phyloP scores from a whole-genome alignment of 2,113 vertebrate genomes.

The Ursus arctos region DNA sequence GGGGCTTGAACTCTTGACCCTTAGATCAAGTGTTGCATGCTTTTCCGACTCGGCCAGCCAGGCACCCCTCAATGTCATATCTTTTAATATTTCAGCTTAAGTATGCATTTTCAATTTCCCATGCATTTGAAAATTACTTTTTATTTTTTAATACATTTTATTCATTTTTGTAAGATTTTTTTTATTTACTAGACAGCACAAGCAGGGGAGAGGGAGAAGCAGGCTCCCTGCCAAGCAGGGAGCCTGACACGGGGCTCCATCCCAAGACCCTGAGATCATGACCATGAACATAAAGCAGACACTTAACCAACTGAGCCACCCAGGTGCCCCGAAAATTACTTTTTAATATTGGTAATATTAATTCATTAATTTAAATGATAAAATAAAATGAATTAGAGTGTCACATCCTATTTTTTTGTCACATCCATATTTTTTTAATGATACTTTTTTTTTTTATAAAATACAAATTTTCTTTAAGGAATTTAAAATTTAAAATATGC shows the following conservation, averaged over 20 bases:
- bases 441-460: background rate
- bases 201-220: no score
- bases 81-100: background rate
- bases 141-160: background rate
- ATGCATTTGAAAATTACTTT: conserved; percentile 37
- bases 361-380: conserved; percentile 29
- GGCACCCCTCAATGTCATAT: background rate
- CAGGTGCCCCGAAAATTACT: background rate
- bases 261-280: no score
- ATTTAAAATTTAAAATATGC: background rate
- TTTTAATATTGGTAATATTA: conserved; percentile 44
- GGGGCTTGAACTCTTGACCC: background rate
- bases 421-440: background rate
- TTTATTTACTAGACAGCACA: no score
- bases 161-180: no score
- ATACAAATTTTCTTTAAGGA: conserved; percentile 10
- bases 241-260: no score
- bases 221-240: no score
- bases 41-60: background rate
- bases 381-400: background rate
- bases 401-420: background rate
- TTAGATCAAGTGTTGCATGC: background rate
- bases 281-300: no score
- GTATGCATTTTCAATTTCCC: background rate
- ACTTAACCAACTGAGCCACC: no score